phyloP scores from a whole-genome alignment of 2,113 vertebrate species.

The Monarcha castaneiventris region DNA sequence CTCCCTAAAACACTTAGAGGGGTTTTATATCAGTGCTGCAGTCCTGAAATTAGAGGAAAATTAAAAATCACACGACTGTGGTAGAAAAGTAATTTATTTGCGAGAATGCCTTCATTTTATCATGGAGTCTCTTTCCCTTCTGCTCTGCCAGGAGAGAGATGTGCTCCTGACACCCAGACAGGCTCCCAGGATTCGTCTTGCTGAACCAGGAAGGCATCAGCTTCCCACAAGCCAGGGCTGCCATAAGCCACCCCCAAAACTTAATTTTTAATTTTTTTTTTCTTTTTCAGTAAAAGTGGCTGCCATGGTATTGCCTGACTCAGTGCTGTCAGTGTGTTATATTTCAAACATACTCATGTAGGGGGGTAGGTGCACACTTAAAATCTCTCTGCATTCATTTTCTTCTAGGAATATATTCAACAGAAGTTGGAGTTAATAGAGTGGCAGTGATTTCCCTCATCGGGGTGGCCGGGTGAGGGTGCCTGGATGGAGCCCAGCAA shows the following conservation, averaged over 20 bases:
- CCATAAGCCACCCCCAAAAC: neutral
- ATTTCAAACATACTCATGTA: conserved; percentile 11
- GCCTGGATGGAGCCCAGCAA: conserved; percentile 78
- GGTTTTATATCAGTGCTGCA: conserved; percentile 64
- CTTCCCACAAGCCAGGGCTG: neutral
- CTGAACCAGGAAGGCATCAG: neutral
- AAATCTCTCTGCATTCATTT: conserved; percentile 51
- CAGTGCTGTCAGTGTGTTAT: neutral
- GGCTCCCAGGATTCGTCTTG: neutral
- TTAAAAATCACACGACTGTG: conserved; percentile 71
- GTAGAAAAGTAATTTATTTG: conserved; percentile 34
- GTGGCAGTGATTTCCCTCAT: conserved; percentile 62
- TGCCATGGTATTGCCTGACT: neutral
- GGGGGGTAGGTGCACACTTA: neutral
- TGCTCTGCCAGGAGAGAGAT: neutral
- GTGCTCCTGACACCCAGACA: neutral
- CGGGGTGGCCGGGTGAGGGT: conserved; percentile 53
- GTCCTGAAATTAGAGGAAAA: conserved; percentile 79
- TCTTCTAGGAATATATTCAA: conserved; percentile 52
- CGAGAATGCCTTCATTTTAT: conserved; percentile 6
- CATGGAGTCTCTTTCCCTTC: neutral
- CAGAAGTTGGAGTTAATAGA: conserved; percentile 64
- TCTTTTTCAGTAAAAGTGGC: neutral
- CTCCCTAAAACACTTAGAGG: conserved; percentile 79
- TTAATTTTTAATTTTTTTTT: neutral